Evolutionary conservation across 2,888 invertebrate genomes (phyloP).

Genomic region (Ditylenchus weischeri): DNA sequence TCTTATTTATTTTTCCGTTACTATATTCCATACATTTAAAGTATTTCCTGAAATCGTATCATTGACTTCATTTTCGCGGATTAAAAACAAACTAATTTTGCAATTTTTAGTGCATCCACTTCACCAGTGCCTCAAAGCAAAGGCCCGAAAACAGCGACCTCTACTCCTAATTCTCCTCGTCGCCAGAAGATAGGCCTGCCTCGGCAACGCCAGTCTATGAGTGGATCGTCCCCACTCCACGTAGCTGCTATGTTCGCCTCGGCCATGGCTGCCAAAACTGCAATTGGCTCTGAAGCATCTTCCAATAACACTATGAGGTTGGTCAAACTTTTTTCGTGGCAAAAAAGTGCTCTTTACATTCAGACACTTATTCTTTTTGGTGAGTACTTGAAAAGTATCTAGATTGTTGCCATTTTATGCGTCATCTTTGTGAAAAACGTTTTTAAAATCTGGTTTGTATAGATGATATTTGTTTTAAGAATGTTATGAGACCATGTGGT

Average conservation of each 20-base stretch:
- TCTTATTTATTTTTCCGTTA: not conserved
- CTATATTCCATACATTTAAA: not conserved
- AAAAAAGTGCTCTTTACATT: too few species aligned
- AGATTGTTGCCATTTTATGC: not conserved
- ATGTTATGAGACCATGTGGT: too few species aligned
- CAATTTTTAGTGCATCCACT: not conserved
- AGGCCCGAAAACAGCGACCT: not conserved
- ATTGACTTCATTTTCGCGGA: too few species aligned
- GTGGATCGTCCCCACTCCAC: constrained; percentile 18
- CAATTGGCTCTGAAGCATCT: constrained; percentile 15
- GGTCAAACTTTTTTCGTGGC: not conserved
- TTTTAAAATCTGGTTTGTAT: too few species aligned
- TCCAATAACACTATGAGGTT: not conserved
- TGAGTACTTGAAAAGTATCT: too few species aligned
- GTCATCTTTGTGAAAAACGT: not conserved
- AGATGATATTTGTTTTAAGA: too few species aligned
- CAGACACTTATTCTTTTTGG: too few species aligned
- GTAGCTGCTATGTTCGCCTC: constrained; percentile 24
- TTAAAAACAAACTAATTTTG: too few species aligned
- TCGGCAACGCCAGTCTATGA: constrained; percentile 7
- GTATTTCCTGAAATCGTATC: too few species aligned
- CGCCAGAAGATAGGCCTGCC: constrained; percentile 11
- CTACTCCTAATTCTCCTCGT: constrained; percentile 3
- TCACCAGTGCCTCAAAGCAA: not conserved
- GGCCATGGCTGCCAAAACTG: constrained; percentile 19